These are phyloP conservation scores for Menidia menidia DNA, from an alignment of 2,797 vertebrate species.

Conservation along the genomic window DNA sequence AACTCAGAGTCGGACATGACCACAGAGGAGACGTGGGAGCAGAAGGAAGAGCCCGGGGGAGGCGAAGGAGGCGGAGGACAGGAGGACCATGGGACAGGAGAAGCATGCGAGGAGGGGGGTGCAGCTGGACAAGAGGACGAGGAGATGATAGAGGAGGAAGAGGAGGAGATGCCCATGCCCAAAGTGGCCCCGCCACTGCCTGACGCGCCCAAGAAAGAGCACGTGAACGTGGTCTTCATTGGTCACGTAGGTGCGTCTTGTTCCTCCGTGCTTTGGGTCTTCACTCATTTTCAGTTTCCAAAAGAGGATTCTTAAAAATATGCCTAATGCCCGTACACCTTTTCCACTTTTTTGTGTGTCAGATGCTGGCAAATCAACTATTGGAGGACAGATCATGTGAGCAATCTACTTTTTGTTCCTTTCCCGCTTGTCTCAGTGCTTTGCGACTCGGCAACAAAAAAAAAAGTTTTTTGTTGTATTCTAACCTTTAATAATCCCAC, in stretches of 20 bases:
- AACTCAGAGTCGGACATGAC: conserved; percentile 90
- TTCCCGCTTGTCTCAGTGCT: background rate
- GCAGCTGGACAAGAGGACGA: conserved; percentile 82
- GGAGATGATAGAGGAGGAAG: conserved; percentile 96
- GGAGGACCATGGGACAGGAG: conserved; percentile 81
- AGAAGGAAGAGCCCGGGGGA: conserved; percentile 93
- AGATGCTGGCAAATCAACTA: conserved; percentile 99
- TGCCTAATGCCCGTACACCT: conserved; percentile 1
- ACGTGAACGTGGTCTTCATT: conserved; percentile 99
- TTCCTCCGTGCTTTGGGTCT: background rate
- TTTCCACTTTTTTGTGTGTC: conserved; percentile 13
- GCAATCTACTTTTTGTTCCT: conserved; percentile 47
- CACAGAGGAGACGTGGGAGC: conserved; percentile 96
- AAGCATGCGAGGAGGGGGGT: conserved; percentile 77
- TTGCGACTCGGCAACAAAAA: no score
- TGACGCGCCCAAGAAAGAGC: conserved; percentile 97
- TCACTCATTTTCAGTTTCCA: background rate
- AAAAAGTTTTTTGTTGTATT: background rate
- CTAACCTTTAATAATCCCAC: background rate
- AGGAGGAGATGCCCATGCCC: conserved; percentile 91
- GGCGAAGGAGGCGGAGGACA: conserved; percentile 85
- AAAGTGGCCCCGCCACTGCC: conserved; percentile 90
- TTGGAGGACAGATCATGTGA: conserved; percentile 99
- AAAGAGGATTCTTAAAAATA: background rate
- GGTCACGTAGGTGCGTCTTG: conserved; percentile 93